phyloP scores from a whole-genome alignment of 2,888 invertebrate genomes.

The Leptinotarsa rubiginosa region DNA sequence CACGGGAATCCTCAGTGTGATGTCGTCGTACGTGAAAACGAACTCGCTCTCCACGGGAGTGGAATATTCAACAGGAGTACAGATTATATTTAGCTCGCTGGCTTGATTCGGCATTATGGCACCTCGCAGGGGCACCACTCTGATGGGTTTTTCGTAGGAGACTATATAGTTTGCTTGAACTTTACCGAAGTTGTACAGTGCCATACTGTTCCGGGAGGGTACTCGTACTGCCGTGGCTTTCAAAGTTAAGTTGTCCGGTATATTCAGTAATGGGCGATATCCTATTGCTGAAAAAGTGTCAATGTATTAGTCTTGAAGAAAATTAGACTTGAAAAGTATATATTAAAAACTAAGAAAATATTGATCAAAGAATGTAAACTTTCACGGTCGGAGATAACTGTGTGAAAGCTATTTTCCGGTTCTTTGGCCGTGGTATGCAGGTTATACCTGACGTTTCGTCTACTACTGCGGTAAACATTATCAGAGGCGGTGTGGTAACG shows the following conservation, averaged over 20 bases:
- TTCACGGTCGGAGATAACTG: too few relatives aligned
- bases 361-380: too few relatives aligned
- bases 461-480: too few relatives aligned
- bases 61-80: slow-evolving; percentile 64
- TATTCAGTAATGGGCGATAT: slow-evolving; percentile 70
- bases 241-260: slow-evolving; percentile 71
- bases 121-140: slow-evolving; percentile 68
- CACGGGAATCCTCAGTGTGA: slow-evolving; percentile 30
- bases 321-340: too few relatives aligned
- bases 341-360: too few relatives aligned
- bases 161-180: slow-evolving; percentile 67
- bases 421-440: too few relatives aligned
- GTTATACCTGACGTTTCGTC: too few relatives aligned
- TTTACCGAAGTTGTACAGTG: slow-evolving; percentile 71
- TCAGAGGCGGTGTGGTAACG: too few relatives aligned
- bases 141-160: slow-evolving; percentile 67
- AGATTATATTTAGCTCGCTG: slow-evolving; percentile 68
- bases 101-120: slow-evolving; percentile 68
- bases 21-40: slow-evolving; percentile 29
- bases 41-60: slow-evolving; percentile 26
- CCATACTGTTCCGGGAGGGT: slow-evolving; percentile 65
- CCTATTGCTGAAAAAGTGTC: slow-evolving; percentile 67
- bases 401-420: too few relatives aligned
- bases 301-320: background rate
- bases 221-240: slow-evolving; percentile 70